Evolutionary conservation across 2,888 invertebrate species (phyloP).

Genomic region (Scaptodrosophila latifasciaeformis): DNA sequence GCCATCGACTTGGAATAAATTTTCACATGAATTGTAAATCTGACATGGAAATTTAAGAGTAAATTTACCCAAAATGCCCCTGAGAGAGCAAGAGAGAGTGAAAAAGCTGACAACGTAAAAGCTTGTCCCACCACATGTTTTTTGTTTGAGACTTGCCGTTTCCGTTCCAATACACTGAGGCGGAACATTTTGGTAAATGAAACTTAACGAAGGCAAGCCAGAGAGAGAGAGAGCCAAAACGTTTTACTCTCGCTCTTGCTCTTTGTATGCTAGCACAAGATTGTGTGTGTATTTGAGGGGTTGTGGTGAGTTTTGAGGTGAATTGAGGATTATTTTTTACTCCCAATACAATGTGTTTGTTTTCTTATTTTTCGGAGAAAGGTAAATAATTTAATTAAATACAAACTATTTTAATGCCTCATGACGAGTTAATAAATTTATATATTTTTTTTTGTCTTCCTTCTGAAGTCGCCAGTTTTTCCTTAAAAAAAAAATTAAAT

Average conservation of each 20-base stretch:
- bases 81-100: constrained; percentile 15
- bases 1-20: too few species aligned
- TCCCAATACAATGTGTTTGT: too few species aligned
- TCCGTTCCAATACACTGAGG: constrained; percentile 44
- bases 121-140: constrained; percentile 64
- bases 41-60: constrained; percentile 13
- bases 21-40: too few species aligned
- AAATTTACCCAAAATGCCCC: constrained; percentile 8
- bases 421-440: too few species aligned
- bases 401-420: too few species aligned
- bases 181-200: constrained; percentile 34
- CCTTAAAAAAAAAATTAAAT: too few species aligned
- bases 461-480: too few species aligned
- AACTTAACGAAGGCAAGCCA: constrained; percentile 40
- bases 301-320: too few species aligned
- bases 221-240: constrained; percentile 11
- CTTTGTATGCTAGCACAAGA: background rate
- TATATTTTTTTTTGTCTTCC: too few species aligned
- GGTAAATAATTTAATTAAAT: too few species aligned
- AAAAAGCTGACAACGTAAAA: constrained; percentile 30
- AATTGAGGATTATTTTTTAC: too few species aligned
- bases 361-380: too few species aligned
- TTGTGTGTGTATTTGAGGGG: background rate
- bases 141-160: constrained; percentile 37
- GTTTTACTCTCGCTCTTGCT: constrained; percentile 9